phyloP scores from a whole-genome alignment of 2,888 invertebrate genomes.

The Drosophila rubida region DNA sequence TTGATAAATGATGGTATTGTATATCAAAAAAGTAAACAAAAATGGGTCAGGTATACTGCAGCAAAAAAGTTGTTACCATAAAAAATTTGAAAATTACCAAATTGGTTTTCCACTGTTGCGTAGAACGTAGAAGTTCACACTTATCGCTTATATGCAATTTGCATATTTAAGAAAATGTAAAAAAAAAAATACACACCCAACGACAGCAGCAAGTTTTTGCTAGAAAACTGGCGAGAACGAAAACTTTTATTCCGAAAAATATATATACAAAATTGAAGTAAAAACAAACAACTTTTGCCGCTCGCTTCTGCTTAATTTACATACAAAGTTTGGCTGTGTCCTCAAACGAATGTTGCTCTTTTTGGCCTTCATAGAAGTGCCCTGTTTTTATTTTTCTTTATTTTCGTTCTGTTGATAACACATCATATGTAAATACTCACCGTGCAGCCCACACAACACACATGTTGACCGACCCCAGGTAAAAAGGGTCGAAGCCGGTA shows the following conservation, averaged over 20 bases:
- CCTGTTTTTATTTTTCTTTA: slow-evolving; percentile 15
- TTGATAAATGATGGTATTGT: slow-evolving; percentile 36
- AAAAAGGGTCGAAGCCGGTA: slow-evolving; percentile 29
- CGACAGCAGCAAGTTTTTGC: slow-evolving; percentile 9
- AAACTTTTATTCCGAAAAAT: slow-evolving; percentile 42
- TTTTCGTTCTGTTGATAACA: slow-evolving; percentile 58
- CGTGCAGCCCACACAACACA: not conserved
- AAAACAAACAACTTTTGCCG: slow-evolving; percentile 31
- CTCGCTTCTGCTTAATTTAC: slow-evolving; percentile 57
- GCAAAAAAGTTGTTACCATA: slow-evolving; percentile 26
- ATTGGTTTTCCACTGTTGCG: slow-evolving; percentile 33
- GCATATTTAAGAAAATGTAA: slow-evolving; percentile 58
- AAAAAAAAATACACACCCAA: slow-evolving; percentile 22
- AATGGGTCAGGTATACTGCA: not conserved
- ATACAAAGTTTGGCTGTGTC: slow-evolving; percentile 44
- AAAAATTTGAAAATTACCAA: slow-evolving; percentile 36
- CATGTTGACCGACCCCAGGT: slow-evolving; percentile 48
- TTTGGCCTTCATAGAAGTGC: slow-evolving; percentile 13
- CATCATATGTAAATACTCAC: slow-evolving; percentile 66
- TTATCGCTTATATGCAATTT: slow-evolving; percentile 59
- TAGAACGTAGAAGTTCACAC: slow-evolving; percentile 2
- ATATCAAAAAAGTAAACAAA: slow-evolving; percentile 3
- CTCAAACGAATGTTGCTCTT: slow-evolving; percentile 17
- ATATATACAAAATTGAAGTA: not conserved
- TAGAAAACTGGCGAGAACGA: slow-evolving; percentile 10